Conservation (phyloP, 1,140 invertebrate species). For the Daktulosphaira vitifoliae region DNA sequence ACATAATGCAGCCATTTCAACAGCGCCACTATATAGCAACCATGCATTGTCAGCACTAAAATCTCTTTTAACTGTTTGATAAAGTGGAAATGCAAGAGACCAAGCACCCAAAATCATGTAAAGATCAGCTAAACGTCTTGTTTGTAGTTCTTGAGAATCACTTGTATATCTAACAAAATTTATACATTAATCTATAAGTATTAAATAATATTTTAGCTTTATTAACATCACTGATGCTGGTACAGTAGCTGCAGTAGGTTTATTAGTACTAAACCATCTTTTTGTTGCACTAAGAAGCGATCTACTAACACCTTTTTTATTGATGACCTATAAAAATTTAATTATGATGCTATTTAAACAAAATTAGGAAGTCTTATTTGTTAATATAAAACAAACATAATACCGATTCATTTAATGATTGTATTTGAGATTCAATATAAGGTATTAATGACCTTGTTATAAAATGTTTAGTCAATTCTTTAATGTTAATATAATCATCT, state of each 20-base stretch:
- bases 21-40: slow-evolving; percentile 89
- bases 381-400: too few relatives aligned
- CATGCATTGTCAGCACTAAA: slow-evolving; percentile 94
- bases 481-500: slow-evolving; percentile 74
- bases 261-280: slow-evolving; percentile 86
- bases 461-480: slow-evolving; percentile 80
- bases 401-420: slow-evolving; percentile 71
- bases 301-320: slow-evolving; percentile 83
- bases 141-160: slow-evolving; percentile 87
- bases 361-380: neutral
- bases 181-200: neutral
- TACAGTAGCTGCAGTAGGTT: slow-evolving; percentile 54
- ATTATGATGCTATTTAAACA: too few relatives aligned
- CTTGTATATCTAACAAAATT: slow-evolving; percentile 59
- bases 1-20: slow-evolving; percentile 90
- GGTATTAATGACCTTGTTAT: slow-evolving; percentile 76
- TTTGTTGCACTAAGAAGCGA: slow-evolving; percentile 88
- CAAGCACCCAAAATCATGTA: slow-evolving; percentile 96
- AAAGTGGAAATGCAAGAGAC: slow-evolving; percentile 81
- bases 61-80: slow-evolving; percentile 91
- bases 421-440: slow-evolving; percentile 80
- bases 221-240: slow-evolving; percentile 34
- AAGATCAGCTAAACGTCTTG: slow-evolving; percentile 84
- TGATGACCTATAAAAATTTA: slow-evolving; percentile 52
- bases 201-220: neutral